phyloP scores from a whole-genome alignment of 2,113 vertebrate species.

The Glaucidium brasilianum region DNA sequence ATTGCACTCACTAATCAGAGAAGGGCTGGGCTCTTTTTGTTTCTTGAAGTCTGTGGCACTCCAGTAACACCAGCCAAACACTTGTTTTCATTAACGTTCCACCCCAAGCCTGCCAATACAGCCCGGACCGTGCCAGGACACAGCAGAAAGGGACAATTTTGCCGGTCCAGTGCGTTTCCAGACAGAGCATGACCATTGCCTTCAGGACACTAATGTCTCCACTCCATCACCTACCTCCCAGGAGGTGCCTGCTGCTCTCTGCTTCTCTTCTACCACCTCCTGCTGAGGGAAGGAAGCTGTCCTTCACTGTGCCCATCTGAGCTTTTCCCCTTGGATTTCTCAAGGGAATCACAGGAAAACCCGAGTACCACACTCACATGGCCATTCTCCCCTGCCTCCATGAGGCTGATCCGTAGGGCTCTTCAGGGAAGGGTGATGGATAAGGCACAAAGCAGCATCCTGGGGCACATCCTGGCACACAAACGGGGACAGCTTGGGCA shows the following conservation, averaged over 20 bases:
- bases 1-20: neutral
- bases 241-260: neutral
- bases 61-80: neutral
- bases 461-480: neutral
- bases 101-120: neutral
- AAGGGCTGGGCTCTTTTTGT: neutral
- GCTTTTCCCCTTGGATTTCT: neutral
- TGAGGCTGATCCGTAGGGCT: accelerated
- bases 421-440: neutral
- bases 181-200: neutral
- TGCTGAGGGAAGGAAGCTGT: neutral
- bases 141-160: neutral
- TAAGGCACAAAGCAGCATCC: neutral
- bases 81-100: neutral
- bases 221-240: neutral
- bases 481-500: neutral
- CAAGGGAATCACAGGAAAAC: accelerated
- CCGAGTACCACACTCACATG: accelerated
- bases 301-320: accelerated
- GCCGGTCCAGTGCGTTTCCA: neutral
- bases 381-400: accelerated
- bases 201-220: neutral
- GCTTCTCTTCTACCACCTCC: neutral
- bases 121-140: neutral
- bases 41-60: neutral